phyloP scores from a whole-genome alignment of 2,113 vertebrate genomes.

The Nyctibius bracteatus region DNA sequence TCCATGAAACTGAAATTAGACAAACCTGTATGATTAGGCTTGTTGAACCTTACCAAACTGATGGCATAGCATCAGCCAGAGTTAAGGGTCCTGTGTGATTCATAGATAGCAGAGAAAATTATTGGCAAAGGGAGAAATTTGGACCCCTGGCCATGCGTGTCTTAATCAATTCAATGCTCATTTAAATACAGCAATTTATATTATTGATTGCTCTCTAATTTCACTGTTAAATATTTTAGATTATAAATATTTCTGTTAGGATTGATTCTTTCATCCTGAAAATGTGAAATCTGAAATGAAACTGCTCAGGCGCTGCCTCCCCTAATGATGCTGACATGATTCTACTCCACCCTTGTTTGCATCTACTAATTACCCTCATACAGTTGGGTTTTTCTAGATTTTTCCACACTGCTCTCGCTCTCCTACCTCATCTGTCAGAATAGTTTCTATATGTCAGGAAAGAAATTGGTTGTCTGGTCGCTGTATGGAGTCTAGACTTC shows the following conservation, averaged over 20 bases:
- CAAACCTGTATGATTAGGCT: not conserved
- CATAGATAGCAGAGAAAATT: not conserved
- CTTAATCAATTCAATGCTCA: slow-evolving; percentile 18
- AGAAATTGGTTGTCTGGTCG: not conserved
- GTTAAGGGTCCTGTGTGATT: not conserved
- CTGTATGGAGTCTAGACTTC: not conserved
- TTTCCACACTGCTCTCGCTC: not conserved
- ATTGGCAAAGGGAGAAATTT: not conserved
- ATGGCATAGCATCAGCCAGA: not conserved
- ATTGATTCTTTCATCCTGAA: not conserved
- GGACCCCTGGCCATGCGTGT: not conserved
- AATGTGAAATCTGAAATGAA: not conserved
- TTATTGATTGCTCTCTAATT: slow-evolving; percentile 27
- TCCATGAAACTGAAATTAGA: not conserved
- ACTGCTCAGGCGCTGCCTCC: not conserved
- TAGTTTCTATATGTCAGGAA: not conserved
- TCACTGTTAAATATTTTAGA: not conserved
- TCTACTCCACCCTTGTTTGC: not conserved
- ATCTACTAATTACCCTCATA: not conserved
- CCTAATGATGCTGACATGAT: not conserved
- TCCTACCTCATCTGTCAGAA: not conserved
- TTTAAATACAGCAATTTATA: slow-evolving; percentile 25
- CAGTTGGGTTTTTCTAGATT: not conserved
- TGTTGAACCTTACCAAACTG: not conserved
- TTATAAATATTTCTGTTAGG: not conserved